Evolutionary conservation across 2,113 vertebrate species (phyloP).

Genomic region (Nothobranchius kuhntae): DNA sequence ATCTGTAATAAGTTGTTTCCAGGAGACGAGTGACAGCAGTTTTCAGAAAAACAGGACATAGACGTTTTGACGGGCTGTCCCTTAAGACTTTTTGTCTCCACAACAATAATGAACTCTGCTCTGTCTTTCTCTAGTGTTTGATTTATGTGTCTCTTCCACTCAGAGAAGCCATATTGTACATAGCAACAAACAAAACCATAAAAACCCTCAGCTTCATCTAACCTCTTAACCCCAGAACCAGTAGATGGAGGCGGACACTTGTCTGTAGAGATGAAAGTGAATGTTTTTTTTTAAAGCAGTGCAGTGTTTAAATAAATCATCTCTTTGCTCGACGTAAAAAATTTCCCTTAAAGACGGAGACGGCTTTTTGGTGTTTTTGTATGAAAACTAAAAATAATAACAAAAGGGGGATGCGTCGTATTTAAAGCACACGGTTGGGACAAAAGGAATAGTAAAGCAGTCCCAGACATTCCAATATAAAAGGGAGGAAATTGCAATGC

Average conservation of each 20-base stretch:
- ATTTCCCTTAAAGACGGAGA: conserved; percentile 45
- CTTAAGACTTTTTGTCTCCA: conserved; percentile 49
- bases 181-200: conserved; percentile 73
- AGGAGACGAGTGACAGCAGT: conserved; percentile 61
- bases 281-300: conserved; percentile 70
- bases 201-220: conserved; percentile 67
- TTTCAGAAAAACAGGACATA: conserved; percentile 43
- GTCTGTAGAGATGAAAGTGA: conserved; percentile 45
- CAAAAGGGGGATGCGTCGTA: conserved; percentile 51
- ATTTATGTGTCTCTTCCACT: conserved; percentile 78
- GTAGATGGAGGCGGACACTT: conserved; percentile 41
- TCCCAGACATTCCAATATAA: conserved; percentile 75
- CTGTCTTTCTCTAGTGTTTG: conserved; percentile 60
- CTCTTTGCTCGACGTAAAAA: conserved; percentile 43
- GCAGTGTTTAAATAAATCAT: conserved; percentile 62
- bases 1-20: conserved; percentile 46
- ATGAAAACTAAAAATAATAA: conserved; percentile 53
- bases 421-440: conserved; percentile 76
- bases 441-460: conserved; percentile 58
- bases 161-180: conserved; percentile 85
- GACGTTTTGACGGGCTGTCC: conserved; percentile 65
- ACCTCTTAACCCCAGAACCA: conserved; percentile 55
- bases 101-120: conserved; percentile 63
- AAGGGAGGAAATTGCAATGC: conserved; percentile 67
- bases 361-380: conserved; percentile 60